phyloP scores from a whole-genome alignment of 2,797 vertebrate genomes.

The Cirrhinus molitorella region DNA sequence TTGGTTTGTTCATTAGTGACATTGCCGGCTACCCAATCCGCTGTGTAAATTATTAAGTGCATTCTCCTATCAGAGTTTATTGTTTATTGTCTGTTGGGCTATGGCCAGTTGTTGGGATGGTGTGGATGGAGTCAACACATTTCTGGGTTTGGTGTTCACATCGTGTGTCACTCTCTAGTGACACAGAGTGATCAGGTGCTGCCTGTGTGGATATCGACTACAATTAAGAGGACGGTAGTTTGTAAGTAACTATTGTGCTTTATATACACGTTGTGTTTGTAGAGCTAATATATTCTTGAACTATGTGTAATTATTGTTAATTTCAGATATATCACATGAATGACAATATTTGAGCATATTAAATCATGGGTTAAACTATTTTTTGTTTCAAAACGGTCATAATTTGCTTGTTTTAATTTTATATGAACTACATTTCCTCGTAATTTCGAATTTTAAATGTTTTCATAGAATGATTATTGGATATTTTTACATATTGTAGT shows the following conservation, averaged over 20 bases:
- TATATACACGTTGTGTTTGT: background rate
- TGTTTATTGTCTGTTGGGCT: conserved; percentile 76
- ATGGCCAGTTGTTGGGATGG: conserved; percentile 65
- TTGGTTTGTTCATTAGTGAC: conserved; percentile 76
- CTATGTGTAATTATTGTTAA: background rate
- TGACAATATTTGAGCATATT: background rate
- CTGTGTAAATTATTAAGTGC: conserved; percentile 80
- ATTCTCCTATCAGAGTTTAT: conserved; percentile 79
- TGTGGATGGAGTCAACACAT: conserved; percentile 68
- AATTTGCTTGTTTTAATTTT: background rate
- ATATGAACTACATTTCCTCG: background rate
- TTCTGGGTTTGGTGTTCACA: conserved; percentile 65
- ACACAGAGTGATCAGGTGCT: conserved; percentile 31
- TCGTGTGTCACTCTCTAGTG: conserved; percentile 52
- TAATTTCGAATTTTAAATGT: background rate
- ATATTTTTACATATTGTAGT: background rate
- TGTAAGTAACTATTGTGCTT: conserved; percentile 58
- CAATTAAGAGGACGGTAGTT: conserved; percentile 21
- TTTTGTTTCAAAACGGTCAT: background rate
- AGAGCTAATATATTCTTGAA: background rate
- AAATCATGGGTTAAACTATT: background rate
- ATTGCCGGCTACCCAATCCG: conserved; percentile 80
- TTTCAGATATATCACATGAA: background rate
- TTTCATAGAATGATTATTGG: background rate
- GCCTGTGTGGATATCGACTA: conserved; percentile 36